Conservation (phyloP, 2,888 invertebrate species). For the Nymphalis c-album region DNA sequence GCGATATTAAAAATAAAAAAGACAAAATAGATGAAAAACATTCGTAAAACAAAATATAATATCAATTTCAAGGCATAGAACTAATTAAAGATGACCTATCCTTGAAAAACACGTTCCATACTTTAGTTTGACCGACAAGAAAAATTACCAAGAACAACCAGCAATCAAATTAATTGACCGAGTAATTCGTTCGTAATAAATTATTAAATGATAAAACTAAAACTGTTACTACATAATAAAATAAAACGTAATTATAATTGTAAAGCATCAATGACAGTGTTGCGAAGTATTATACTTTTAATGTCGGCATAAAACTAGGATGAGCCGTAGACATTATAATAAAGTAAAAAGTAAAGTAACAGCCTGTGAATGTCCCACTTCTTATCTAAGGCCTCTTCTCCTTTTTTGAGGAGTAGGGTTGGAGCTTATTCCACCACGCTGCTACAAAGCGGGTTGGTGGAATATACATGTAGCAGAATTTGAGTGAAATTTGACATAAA, state of each 20-base stretch:
- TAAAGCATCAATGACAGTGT: neutral
- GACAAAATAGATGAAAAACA: constrained; percentile 16
- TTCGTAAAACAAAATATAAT: constrained; percentile 19
- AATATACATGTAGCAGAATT: no score
- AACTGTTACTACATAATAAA: constrained; percentile 2
- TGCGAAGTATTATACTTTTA: neutral
- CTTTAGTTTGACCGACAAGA: constrained; percentile 25
- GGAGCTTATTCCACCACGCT: no score
- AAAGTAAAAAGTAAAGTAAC: no score
- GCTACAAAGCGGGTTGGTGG: no score
- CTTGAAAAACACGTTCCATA: constrained; percentile 29
- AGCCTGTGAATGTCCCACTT: no score
- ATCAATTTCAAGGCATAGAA: constrained; percentile 14
- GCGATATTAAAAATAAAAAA: neutral
- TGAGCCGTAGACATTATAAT: no score
- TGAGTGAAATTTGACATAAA: no score
- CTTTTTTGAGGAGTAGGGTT: no score
- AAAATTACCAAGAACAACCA: constrained; percentile 12
- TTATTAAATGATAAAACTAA: constrained; percentile 8
- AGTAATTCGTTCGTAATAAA: constrained; percentile 12
- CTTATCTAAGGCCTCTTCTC: no score
- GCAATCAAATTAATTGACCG: constrained; percentile 28
- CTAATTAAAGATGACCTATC: constrained; percentile 18
- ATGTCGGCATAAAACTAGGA: neutral
- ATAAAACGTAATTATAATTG: constrained; percentile 1